These are phyloP conservation scores for Heliconius eleuchia DNA, from an alignment of 1,140 invertebrate genomes.

Conservation along the genomic window DNA sequence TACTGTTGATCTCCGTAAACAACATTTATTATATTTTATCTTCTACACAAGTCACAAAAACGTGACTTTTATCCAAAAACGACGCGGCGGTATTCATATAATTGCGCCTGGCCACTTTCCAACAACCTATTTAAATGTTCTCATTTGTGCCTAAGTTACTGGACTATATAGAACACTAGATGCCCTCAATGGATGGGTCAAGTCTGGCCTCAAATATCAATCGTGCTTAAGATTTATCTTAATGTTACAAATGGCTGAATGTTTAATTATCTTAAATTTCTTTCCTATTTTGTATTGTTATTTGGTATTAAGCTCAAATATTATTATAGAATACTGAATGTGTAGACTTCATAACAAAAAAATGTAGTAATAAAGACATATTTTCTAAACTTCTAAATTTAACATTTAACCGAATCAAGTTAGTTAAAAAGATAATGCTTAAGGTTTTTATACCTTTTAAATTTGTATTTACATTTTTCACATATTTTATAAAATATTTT, in stretches of 20 bases:
- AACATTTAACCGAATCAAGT: too few species aligned
- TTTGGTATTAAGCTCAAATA: background rate
- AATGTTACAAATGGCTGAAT: too few species aligned
- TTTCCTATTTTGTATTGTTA: background rate
- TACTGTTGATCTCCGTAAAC: background rate
- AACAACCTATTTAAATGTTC: constrained; percentile 19
- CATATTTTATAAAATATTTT: too few species aligned
- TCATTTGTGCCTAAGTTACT: constrained; percentile 31
- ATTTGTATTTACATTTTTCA: too few species aligned
- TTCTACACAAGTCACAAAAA: background rate
- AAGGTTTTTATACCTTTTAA: too few species aligned
- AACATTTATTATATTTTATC: background rate
- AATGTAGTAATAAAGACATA: too few species aligned
- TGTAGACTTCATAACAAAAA: too few species aligned
- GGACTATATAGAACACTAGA: constrained; percentile 25
- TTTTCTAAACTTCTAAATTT: too few species aligned
- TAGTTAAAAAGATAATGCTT: too few species aligned
- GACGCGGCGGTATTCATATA: constrained; percentile 10
- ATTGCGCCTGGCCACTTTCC: constrained; percentile 30
- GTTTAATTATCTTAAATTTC: too few species aligned
- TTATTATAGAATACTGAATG: too few species aligned
- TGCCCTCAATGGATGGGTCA: constrained; percentile 16
- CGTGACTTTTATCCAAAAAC: constrained; percentile 5
- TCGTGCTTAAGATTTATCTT: background rate
- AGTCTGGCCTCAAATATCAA: constrained; percentile 9